A percentile compares a stretch with the other conserved stretches of the same genome.
phyloP scores from a whole-genome alignment of 2,888 invertebrate genomes.

The Sphaeridia pumilis region DNA sequence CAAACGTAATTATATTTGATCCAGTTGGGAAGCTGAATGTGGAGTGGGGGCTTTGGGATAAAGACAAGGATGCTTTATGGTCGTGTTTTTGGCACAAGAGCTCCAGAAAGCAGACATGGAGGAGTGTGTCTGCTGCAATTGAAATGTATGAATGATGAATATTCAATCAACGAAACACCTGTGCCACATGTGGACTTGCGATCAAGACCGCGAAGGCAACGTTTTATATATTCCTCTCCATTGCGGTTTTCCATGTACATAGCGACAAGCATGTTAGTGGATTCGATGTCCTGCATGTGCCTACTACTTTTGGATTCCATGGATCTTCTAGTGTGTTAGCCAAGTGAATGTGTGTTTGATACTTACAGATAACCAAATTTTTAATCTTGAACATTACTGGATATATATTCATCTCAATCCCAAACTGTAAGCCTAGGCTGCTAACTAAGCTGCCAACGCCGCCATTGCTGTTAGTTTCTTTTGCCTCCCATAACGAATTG shows the following conservation, averaged over 20 bases:
- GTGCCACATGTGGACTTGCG: slow-evolving; percentile 34
- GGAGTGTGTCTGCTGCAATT: slow-evolving; percentile 12
- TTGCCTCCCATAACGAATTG: too few species aligned
- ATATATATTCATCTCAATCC: background rate
- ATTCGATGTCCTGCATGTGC: too few species aligned
- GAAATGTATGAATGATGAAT: slow-evolving; percentile 36
- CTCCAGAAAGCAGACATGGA: slow-evolving; percentile 13
- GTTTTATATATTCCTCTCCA: slow-evolving; percentile 23
- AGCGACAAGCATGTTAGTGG: too few species aligned
- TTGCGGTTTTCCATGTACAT: slow-evolving; percentile 19
- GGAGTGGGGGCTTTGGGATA: background rate
- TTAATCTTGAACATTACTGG: background rate
- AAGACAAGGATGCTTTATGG: background rate
- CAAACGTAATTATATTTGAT: too few species aligned
- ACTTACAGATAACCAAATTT: slow-evolving; percentile 5
- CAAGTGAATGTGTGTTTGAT: too few species aligned
- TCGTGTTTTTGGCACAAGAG: slow-evolving; percentile 12
- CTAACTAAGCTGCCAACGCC: too few species aligned
- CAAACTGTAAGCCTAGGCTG: too few species aligned
- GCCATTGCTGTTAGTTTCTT: too few species aligned
- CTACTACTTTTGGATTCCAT: too few species aligned
- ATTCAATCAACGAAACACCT: slow-evolving; percentile 37
- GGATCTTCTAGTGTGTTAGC: too few species aligned
- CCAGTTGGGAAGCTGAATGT: too few species aligned
- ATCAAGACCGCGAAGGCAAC: slow-evolving; percentile 24